A percentile compares a stretch with the other conserved stretches of the same genome.
phyloP scores from a whole-genome alignment of 1,140 invertebrate species.

The Caenorhabditis elegans region DNA sequence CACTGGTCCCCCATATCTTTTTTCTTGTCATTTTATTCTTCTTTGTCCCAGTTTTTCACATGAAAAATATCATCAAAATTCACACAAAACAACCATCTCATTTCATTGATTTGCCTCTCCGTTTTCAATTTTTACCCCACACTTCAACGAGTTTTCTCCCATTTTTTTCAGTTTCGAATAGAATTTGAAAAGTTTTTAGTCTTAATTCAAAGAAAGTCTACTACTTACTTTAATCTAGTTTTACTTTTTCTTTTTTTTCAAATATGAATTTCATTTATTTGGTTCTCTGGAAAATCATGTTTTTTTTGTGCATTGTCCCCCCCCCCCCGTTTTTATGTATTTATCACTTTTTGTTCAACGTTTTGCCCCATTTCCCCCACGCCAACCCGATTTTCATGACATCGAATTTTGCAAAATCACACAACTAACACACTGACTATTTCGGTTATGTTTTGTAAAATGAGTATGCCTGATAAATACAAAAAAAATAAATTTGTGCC shows the following conservation, averaged over 20 bases:
- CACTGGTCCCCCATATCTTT: constrained; percentile 23
- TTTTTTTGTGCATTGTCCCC: background rate
- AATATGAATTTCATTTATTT: too few relatives aligned
- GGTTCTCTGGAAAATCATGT: background rate
- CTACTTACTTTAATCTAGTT: too few relatives aligned
- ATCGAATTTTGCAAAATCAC: constrained; percentile 23
- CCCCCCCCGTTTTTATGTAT: background rate
- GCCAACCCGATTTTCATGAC: constrained; percentile 19
- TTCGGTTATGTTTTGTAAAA: background rate
- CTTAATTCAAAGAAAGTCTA: too few relatives aligned
- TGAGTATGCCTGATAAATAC: background rate
- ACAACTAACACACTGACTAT: background rate
- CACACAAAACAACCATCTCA: constrained; percentile 23
- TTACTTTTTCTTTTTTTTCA: too few relatives aligned
- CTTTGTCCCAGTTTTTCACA: background rate
- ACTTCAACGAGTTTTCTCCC: too few relatives aligned
- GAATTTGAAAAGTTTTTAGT: too few relatives aligned
- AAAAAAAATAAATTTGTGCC: background rate
- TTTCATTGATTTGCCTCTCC: background rate
- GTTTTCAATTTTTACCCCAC: background rate
- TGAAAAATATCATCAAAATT: background rate
- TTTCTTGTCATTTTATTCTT: background rate
- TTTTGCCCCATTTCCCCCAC: background rate
- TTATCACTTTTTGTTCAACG: background rate
- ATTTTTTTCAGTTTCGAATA: too few relatives aligned